Conservation (phyloP, 2,888 invertebrate species). For the Lapara coniferarum region DNA sequence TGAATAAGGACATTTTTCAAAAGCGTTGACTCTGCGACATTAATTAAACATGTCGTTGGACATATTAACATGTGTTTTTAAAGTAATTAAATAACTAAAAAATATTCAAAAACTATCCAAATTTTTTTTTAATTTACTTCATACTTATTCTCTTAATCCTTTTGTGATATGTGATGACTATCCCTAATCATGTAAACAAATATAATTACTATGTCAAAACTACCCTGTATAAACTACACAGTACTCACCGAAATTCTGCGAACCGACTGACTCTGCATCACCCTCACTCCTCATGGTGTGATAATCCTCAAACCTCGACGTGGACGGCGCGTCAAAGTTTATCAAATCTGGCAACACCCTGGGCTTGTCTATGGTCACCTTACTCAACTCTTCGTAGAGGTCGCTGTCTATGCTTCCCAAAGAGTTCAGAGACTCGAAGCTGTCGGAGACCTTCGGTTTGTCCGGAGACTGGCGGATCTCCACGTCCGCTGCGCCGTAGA, state of each 20-base stretch:
- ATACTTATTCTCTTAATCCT: too few species aligned
- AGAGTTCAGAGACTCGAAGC: constrained; percentile 70
- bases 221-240: neutral
- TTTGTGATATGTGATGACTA: too few species aligned
- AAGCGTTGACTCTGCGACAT: too few species aligned
- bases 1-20: too few species aligned
- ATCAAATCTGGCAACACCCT: constrained; percentile 72
- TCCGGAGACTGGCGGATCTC: constrained; percentile 61
- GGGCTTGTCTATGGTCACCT: constrained; percentile 60
- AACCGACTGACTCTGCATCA: constrained; percentile 50
- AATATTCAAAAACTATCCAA: too few species aligned
- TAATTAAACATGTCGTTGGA: too few species aligned
- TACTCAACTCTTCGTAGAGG: constrained; percentile 67
- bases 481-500: constrained; percentile 69
- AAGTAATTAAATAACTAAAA: too few species aligned
- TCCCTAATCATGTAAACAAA: too few species aligned
- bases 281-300: constrained; percentile 57
- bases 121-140: neutral
- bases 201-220: neutral
- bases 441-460: constrained; percentile 50
- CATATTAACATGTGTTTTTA: too few species aligned
- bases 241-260: constrained; percentile 29
- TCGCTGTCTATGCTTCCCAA: constrained; percentile 71
- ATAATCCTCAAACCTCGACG: constrained; percentile 57
- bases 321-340: constrained; percentile 71